Conservation (phyloP, 2,888 invertebrate genomes). For the Spodoptera picta region DNA sequence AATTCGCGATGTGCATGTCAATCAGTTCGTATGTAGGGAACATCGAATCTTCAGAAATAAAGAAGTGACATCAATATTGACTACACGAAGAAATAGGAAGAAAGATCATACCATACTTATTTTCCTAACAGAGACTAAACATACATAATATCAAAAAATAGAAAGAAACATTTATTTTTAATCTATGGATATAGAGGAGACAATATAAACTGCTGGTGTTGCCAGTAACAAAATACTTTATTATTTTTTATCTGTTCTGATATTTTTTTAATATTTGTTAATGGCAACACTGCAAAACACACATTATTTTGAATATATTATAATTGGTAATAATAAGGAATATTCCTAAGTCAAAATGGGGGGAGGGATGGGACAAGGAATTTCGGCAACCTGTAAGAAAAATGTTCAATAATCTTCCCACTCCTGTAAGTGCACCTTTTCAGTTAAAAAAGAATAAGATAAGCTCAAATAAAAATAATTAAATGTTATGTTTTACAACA, state of each 20-base stretch:
- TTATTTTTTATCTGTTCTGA: neutral
- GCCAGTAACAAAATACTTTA: slow-evolving; percentile 26
- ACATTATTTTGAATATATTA: slow-evolving; percentile 45
- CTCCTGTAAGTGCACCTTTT: slow-evolving; percentile 52
- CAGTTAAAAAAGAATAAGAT: slow-evolving; percentile 58
- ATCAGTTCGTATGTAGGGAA: slow-evolving; percentile 63
- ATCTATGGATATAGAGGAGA: slow-evolving; percentile 28
- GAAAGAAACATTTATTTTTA: slow-evolving; percentile 52
- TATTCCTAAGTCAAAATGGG: slow-evolving; percentile 43
- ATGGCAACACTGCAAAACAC: slow-evolving; percentile 44
- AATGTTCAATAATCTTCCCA: slow-evolving; percentile 65
- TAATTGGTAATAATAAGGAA: slow-evolving; percentile 38
- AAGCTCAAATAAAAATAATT: slow-evolving; percentile 63
- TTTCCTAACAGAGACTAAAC: slow-evolving; percentile 55
- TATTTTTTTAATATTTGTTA: neutral
- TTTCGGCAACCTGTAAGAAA: slow-evolving; percentile 78
- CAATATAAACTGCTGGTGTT: slow-evolving; percentile 35
- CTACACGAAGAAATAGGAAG: slow-evolving; percentile 65
- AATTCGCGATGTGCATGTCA: slow-evolving; percentile 67
- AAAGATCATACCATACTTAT: slow-evolving; percentile 54
- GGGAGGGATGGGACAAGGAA: slow-evolving; percentile 62
- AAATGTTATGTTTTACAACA: slow-evolving; percentile 36
- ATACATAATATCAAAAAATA: slow-evolving; percentile 53
- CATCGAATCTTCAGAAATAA: slow-evolving; percentile 67
- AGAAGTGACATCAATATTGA: slow-evolving; percentile 68